These are phyloP conservation scores for Aythya baeri DNA, from an alignment of 2,113 vertebrate genomes.

Conservation along the genomic window DNA sequence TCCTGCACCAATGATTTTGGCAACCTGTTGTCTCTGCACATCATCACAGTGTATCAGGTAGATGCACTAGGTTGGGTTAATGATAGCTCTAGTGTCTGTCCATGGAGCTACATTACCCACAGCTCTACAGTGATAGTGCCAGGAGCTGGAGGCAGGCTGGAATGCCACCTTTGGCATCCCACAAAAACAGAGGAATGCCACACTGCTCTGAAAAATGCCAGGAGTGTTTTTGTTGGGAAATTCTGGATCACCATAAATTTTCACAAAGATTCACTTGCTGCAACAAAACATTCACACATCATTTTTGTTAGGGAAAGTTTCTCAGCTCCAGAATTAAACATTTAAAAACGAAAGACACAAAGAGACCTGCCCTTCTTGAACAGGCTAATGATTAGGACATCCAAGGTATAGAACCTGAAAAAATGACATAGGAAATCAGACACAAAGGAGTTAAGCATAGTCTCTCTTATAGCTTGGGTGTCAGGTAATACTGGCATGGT, in stretches of 20 bases:
- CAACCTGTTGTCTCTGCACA: neutral
- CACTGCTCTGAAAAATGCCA: neutral
- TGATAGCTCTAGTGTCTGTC: neutral
- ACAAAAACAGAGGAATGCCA: neutral
- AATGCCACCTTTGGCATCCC: neutral
- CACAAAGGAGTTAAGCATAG: neutral
- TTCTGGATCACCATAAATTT: neutral
- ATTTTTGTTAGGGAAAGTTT: neutral
- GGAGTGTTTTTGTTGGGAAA: neutral
- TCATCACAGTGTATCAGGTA: neutral
- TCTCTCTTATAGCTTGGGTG: neutral
- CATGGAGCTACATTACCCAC: neutral
- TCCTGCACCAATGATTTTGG: neutral
- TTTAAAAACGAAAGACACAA: neutral
- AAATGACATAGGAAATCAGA: neutral
- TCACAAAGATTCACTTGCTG: neutral
- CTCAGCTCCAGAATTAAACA: neutral
- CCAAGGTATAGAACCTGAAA: neutral
- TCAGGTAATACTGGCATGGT: neutral
- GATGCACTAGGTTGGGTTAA: neutral
- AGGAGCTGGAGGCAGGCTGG: neutral
- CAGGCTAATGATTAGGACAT: neutral
- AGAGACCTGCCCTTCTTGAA: neutral
- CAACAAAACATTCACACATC: neutral
- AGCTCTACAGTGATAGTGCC: neutral